phyloP scores from a whole-genome alignment of 2,888 invertebrate species.

The Trissolcus japonicus region DNA sequence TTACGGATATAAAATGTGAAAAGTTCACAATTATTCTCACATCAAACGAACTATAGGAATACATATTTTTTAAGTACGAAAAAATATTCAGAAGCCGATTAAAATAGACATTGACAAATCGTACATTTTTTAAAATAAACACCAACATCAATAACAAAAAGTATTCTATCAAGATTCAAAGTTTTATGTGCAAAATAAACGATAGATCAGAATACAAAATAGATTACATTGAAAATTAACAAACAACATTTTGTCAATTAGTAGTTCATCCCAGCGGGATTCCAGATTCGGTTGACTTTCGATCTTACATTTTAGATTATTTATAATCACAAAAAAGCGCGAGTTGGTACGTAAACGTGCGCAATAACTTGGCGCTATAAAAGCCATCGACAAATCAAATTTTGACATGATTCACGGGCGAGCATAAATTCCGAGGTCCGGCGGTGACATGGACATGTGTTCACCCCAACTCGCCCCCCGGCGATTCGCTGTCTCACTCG shows the following conservation, averaged over 20 bases:
- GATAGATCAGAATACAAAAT: no score
- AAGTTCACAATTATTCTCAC: no score
- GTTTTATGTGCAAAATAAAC: no score
- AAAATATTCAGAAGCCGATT: no score
- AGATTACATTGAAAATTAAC: slow-evolving; percentile 7
- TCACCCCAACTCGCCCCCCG: slow-evolving; percentile 63
- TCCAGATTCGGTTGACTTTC: slow-evolving; percentile 45
- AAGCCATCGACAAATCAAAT: slow-evolving; percentile 77
- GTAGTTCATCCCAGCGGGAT: slow-evolving; percentile 47
- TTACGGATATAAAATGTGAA: no score
- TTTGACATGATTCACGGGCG: slow-evolving; percentile 76
- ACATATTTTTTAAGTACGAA: no score
- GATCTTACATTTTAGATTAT: slow-evolving; percentile 37
- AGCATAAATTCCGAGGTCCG: slow-evolving; percentile 74
- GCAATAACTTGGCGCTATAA: slow-evolving; percentile 77
- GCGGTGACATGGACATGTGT: slow-evolving; percentile 76
- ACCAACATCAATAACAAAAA: no score
- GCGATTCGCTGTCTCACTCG: slow-evolving; percentile 50
- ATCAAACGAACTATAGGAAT: no score
- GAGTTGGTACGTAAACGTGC: slow-evolving; percentile 73
- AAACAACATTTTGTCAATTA: slow-evolving; percentile 45
- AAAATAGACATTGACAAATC: no score
- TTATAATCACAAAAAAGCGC: slow-evolving; percentile 51
- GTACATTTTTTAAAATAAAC: no score
- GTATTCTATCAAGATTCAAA: no score